phyloP scores from a whole-genome alignment of 1,140 invertebrate species.

The Ctenoplectra terminalis region DNA sequence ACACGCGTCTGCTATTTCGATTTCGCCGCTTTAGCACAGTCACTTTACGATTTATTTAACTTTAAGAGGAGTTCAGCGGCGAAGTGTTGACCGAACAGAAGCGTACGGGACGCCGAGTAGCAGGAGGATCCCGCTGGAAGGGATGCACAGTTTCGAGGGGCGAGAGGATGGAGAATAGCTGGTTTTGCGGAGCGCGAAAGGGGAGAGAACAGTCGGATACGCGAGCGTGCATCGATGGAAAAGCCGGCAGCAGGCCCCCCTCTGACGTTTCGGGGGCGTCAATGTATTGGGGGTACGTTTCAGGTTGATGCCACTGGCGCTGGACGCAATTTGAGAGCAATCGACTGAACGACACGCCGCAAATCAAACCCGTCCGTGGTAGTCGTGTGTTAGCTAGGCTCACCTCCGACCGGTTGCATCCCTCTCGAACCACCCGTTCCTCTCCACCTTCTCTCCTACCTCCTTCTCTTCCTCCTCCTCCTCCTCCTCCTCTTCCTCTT shows the following conservation, averaged over 20 bases:
- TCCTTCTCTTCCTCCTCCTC: not conserved
- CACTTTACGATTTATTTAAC: slow-evolving; percentile 71
- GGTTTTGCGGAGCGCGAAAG: slow-evolving; percentile 20
- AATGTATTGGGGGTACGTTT: slow-evolving; percentile 59
- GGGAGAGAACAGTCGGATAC: slow-evolving; percentile 24
- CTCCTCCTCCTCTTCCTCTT: not conserved
- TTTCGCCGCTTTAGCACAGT: slow-evolving; percentile 42
- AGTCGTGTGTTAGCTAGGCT: slow-evolving; percentile 52
- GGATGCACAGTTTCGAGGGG: not conserved
- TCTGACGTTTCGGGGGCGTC: slow-evolving; percentile 32
- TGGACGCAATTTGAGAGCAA: slow-evolving; percentile 80
- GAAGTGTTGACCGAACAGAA: slow-evolving; percentile 46
- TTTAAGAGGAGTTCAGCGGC: slow-evolving; percentile 50
- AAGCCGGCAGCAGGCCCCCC: slow-evolving; percentile 2
- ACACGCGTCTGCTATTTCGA: slow-evolving; percentile 45
- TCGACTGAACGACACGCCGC: slow-evolving; percentile 81
- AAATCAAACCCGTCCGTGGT: slow-evolving; percentile 78
- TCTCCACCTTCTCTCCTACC: not conserved
- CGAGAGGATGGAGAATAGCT: not conserved
- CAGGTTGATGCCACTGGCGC: slow-evolving; percentile 70
- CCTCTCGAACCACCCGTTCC: not conserved
- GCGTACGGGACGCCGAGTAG: not conserved
- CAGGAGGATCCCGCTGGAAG: not conserved
- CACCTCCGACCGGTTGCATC: slow-evolving; percentile 32
- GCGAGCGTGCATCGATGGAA: slow-evolving; percentile 28